Base-by-base conservation (phyloP, 23 tunicate species). In the Trididemnum clinides region DNA sequence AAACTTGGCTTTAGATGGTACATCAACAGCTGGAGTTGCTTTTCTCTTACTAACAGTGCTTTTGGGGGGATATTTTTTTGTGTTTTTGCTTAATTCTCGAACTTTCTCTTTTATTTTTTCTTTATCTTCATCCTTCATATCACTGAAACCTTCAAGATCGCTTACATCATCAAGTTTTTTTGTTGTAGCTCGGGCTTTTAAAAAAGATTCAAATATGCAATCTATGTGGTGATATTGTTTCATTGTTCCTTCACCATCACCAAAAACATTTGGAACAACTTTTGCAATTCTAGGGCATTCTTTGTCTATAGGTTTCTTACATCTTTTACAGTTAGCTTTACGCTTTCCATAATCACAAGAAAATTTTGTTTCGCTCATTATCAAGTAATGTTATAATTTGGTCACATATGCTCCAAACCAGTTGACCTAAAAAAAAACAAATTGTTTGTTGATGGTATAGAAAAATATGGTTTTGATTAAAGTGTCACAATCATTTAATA, bases 301-400 rank as follows among this genome's bases (percentile, higher is more conserved):
- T 38, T 94, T 94, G 4, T 94, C 98, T 6, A 94, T 89, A 21
- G 98, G 98, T 51, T 89, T 80, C 82, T 94, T 94, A 84, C 98
- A 94, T 74, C 91, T 88, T 81, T 94, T 94, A 82, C 98, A 94
- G 65, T 94, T 94, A 10, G 92, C 51, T 36, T 94, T 94, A 63
- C 98, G 51, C 64, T 94, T 94, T 31, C 84, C 88, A 54, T 94
- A 94, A 64, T 94, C 98, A 77, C 90, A 89, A 26, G 76, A 32
- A 87, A 86, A 94, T 76, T 82, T 82, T 6, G 94, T 89, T 18
- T 73, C 80, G 38, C 29, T 19, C 80, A 73, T 73, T 37, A 36
- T 73, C 6, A n/a, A n/a, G n/a, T n/a, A n/a, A n/a, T n/a, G n/a
- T n/a, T n/a, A n/a, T n/a, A n/a, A n/a, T n/a, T n/a, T n/a, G n/a